A percentile compares a stretch with the other conserved stretches of the same genome.
Evolutionary conservation across 2,113 vertebrate genomes (phyloP).

Genomic region (Nerophis ophidion): DNA sequence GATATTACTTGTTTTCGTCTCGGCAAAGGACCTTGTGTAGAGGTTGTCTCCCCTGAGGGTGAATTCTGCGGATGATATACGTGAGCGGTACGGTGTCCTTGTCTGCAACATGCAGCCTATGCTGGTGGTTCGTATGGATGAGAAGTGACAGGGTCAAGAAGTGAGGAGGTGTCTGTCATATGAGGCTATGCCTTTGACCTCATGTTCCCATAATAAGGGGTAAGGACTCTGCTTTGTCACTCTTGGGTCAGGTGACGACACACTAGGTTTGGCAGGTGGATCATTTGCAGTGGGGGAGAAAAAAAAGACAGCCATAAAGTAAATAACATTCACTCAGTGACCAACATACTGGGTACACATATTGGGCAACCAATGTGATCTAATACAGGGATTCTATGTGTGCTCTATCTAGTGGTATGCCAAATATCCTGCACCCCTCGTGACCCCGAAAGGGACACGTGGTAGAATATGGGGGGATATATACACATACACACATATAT

Average conservation of each 20-base stretch:
- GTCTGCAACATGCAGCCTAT: slow-evolving; percentile 44
- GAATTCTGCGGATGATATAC: slow-evolving; percentile 38
- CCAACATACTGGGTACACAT: not conserved
- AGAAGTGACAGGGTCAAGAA: slow-evolving; percentile 65
- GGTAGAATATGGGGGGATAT: too few relatives aligned
- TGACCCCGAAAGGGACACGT: too few relatives aligned
- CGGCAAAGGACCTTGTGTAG: slow-evolving; percentile 33
- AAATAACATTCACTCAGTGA: not conserved
- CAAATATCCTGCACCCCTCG: too few relatives aligned
- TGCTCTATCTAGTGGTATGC: too few relatives aligned
- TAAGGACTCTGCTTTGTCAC: slow-evolving; percentile 69
- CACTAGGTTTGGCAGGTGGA: slow-evolving; percentile 26
- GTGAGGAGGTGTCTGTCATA: slow-evolving; percentile 66
- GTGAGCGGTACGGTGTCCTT: slow-evolving; percentile 50
- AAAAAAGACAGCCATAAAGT: not conserved
- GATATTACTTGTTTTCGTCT: slow-evolving; percentile 5
- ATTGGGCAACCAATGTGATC: too few relatives aligned
- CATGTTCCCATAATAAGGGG: slow-evolving; percentile 67
- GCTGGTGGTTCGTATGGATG: slow-evolving; percentile 54
- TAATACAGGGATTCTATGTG: too few relatives aligned
- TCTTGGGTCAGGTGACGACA: slow-evolving; percentile 57
- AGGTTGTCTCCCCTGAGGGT: slow-evolving; percentile 24
- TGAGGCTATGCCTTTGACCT: slow-evolving; percentile 62
- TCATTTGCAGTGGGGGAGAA: not conserved
- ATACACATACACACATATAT: too few relatives aligned